These are phyloP conservation scores for Sitta europaea DNA, from an alignment of 2,113 vertebrate genomes.

Conservation along the genomic window DNA sequence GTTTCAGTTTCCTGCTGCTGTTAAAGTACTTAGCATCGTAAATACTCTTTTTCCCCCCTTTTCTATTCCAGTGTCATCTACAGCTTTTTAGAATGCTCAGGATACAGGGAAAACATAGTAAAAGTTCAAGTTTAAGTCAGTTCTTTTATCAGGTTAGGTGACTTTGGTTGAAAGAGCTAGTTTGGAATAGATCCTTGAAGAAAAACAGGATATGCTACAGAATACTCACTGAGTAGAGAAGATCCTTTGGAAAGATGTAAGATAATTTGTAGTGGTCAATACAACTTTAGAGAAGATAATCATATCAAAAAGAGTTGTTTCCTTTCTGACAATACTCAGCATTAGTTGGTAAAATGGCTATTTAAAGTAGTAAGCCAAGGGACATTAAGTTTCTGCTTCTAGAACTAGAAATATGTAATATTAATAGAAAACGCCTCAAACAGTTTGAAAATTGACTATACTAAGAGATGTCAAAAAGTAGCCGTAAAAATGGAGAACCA, in stretches of 20 bases:
- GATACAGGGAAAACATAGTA: not conserved
- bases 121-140: not conserved
- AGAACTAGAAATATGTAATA: not conserved
- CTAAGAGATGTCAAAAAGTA: not conserved
- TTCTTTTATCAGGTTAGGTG: not conserved
- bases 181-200: not conserved
- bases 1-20: not conserved
- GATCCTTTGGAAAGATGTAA: not conserved
- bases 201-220: not conserved
- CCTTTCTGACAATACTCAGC: not conserved
- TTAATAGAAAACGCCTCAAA: not conserved
- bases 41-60: not conserved
- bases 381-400: not conserved
- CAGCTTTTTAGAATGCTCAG: fast-evolving
- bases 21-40: not conserved
- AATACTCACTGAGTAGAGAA: not conserved
- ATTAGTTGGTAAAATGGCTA: not conserved
- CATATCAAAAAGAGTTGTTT: not conserved
- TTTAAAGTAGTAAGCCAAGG: not conserved
- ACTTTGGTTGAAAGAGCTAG: not conserved
- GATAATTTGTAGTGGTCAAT: not conserved
- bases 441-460: not conserved
- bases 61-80: not conserved
- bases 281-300: not conserved
- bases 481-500: not conserved